phyloP scores from a whole-genome alignment of 2,113 vertebrate genomes.

The Hiodon tergisus region DNA sequence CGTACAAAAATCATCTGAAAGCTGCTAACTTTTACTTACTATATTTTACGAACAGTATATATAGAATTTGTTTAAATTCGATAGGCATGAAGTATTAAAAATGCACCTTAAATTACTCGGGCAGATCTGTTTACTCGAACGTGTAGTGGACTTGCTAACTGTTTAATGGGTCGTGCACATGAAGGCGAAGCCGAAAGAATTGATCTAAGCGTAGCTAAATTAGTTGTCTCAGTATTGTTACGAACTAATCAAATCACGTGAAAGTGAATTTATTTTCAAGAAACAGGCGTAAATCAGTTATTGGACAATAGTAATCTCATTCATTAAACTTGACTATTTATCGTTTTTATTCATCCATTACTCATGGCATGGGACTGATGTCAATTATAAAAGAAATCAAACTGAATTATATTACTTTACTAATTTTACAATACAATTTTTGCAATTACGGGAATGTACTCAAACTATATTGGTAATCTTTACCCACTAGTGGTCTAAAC shows the following conservation, averaged over 20 bases:
- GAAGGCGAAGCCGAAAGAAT: slow-evolving; percentile 90
- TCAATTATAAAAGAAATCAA: slow-evolving; percentile 77
- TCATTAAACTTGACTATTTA: slow-evolving; percentile 60
- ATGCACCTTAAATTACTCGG: no score
- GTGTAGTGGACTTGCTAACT: slow-evolving; percentile 75
- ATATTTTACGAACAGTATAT: no score
- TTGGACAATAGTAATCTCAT: slow-evolving; percentile 83
- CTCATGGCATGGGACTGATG: slow-evolving; percentile 86
- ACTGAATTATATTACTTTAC: slow-evolving; percentile 76
- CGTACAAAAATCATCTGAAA: no score
- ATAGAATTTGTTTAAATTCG: no score
- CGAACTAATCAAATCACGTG: slow-evolving; percentile 80
- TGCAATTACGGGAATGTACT: slow-evolving; percentile 22
- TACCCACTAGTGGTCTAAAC: no score
- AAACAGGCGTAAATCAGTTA: slow-evolving; percentile 82
- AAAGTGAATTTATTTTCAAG: slow-evolving; percentile 86
- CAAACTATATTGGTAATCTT: no score
- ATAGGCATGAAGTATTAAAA: no score
- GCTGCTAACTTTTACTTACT: no score
- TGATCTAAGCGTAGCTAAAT: slow-evolving; percentile 76
- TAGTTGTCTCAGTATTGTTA: slow-evolving; percentile 65
- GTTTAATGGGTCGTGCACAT: slow-evolving; percentile 93
- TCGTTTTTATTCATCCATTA: slow-evolving; percentile 69
- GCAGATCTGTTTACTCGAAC: no score
- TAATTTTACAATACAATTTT: slow-evolving; percentile 64